Percentiles rank a stretch among this genome's conserved stretches.
Evolutionary conservation across 2,888 invertebrate genomes (phyloP).

Genomic region (Diogma glabrata): DNA sequence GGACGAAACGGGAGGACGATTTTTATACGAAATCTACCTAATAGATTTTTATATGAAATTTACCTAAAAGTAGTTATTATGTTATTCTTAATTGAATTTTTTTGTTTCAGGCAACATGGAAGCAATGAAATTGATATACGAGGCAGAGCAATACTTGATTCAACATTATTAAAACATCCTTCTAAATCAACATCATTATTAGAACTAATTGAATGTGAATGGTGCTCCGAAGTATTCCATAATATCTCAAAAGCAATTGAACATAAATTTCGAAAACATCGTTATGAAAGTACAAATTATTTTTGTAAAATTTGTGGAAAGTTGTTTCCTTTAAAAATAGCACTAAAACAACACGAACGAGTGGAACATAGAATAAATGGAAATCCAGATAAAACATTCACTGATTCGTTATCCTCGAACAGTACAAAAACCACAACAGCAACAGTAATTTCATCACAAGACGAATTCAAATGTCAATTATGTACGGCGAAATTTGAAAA

Average conservation of each 20-base stretch:
- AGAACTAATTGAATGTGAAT: slow-evolving; percentile 42
- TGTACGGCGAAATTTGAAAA: slow-evolving; percentile 16
- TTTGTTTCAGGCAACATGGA: slow-evolving; percentile 44
- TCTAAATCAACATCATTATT: slow-evolving; percentile 29
- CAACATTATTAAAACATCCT: slow-evolving; percentile 25
- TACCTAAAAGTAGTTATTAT: neutral
- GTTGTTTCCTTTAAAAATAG: slow-evolving; percentile 52
- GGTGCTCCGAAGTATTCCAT: slow-evolving; percentile 45
- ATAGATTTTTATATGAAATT: no score
- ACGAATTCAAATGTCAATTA: slow-evolving; percentile 8
- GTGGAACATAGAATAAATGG: slow-evolving; percentile 18
- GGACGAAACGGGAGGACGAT: no score
- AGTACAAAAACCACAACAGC: neutral
- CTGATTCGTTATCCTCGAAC: neutral
- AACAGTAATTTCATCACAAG: neutral
- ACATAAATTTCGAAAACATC: slow-evolving; percentile 55
- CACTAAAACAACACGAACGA: slow-evolving; percentile 14
- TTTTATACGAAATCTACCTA: no score
- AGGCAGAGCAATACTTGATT: slow-evolving; percentile 27
- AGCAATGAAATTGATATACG: slow-evolving; percentile 45
- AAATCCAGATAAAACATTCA: slow-evolving; percentile 1
- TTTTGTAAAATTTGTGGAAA: slow-evolving; percentile 57
- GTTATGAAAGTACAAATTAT: slow-evolving; percentile 47
- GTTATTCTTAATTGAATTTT: slow-evolving; percentile 7
- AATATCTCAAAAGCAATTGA: slow-evolving; percentile 51